Evolutionary conservation across 2,113 vertebrate species (phyloP), one percentile per base, ranked within the genome.

Genomic region (Trematocara stigmaticum): DNA sequence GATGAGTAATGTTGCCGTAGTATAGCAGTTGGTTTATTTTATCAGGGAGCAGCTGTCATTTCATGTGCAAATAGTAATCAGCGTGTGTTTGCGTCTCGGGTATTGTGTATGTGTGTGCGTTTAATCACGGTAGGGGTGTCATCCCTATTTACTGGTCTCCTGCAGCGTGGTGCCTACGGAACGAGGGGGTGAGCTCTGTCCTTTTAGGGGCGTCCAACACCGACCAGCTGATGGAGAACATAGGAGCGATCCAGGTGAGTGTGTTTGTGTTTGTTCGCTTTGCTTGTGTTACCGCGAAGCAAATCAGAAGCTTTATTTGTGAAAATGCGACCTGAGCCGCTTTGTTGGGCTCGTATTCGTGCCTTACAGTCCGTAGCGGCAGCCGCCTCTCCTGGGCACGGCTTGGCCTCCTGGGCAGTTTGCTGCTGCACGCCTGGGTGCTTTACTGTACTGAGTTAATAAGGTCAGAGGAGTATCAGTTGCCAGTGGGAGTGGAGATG

Each of bases 181-280:
- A 99, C 0, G 99, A 99, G 87, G 98, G 99, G 0, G 98, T 99
- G 92, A 99, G 98, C 95, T 99, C 98, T 0, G 98, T 99, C 91
- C 93, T 99, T 88, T 96, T 99, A 94, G 99, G 99, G 2, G 98
- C 98, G 10, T 99, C 99, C 94, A 99, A 96, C 20, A 96, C 98
- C 0, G 98, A 99, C 88, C 99, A 99, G 96, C 97, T 99, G 84
- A 97, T 99, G 97, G 99, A 99, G 96, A 99, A 99, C 90, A 99
- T 99, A 2, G 99, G 98, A 86, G 99, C 99, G 29, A 99, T 99
- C 96, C 99, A 99, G 98, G 99, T 99, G 92, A 31, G 86, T 69
- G 13, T 61, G 40, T 79, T 16, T 55, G 47, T 74, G 20, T 34
- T 26, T 79, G 52, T 79, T 5, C 8, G 4, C 20, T 3, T 66